phyloP scores from a whole-genome alignment of 2,888 invertebrate genomes.

The Adelognathus sp. region DNA sequence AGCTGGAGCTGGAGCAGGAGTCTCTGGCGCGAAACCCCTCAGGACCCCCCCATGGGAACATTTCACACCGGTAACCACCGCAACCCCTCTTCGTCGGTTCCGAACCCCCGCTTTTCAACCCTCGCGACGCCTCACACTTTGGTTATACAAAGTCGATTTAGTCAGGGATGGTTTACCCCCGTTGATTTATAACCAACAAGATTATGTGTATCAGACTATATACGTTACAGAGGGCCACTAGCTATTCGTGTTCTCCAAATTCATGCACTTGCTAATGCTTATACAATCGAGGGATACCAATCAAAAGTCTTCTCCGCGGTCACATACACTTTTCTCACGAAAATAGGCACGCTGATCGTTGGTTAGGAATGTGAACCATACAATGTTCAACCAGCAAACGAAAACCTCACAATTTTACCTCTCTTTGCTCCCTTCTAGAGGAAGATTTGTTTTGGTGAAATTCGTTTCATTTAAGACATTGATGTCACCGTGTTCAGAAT shows the following conservation, averaged over 20 bases:
- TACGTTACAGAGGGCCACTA: constrained; percentile 14
- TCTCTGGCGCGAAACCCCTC: constrained; percentile 34
- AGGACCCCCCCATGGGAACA: constrained; percentile 80
- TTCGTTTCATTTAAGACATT: too few species aligned
- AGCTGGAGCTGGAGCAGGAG: constrained; percentile 16
- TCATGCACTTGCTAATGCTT: background rate
- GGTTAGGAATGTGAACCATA: too few species aligned
- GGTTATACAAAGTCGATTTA: constrained; percentile 79
- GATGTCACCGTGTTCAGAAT: too few species aligned
- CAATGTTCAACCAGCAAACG: too few species aligned
- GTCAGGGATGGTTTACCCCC: constrained; percentile 79
- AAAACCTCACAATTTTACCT: too few species aligned
- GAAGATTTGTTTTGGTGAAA: too few species aligned
- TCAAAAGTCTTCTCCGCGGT: background rate
- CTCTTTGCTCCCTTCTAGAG: too few species aligned
- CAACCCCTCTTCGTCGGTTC: constrained; percentile 65
- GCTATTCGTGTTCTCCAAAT: constrained; percentile 19
- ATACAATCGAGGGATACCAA: background rate
- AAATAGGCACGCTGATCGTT: too few species aligned
- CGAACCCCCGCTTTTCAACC: constrained; percentile 48
- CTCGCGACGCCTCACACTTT: constrained; percentile 65
- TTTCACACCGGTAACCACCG: constrained; percentile 81
- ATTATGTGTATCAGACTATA: constrained; percentile 59
- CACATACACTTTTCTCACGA: background rate
- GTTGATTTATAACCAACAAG: constrained; percentile 76